phyloP scores from a whole-genome alignment of 2,113 vertebrate genomes.

The Ifrita kowaldi region DNA sequence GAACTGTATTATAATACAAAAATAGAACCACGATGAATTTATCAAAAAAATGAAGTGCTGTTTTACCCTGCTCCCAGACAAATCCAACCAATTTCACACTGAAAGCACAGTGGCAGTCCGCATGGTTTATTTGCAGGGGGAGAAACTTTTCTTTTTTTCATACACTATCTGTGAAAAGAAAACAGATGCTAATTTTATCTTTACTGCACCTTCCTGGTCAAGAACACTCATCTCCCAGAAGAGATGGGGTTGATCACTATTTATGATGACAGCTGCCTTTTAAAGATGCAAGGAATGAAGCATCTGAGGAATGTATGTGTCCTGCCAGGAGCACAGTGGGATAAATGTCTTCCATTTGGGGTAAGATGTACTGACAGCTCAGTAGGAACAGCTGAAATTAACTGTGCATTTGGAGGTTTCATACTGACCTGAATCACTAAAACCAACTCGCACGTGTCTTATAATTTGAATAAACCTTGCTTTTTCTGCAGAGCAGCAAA shows the following conservation, averaged over 20 bases:
- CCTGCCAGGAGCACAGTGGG: constrained; percentile 15
- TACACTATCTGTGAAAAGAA: not conserved
- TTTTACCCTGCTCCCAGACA: not conserved
- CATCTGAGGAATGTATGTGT: not conserved
- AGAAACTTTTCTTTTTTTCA: not conserved
- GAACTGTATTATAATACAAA: not conserved
- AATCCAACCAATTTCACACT: not conserved
- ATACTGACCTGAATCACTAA: not conserved
- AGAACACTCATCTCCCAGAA: not conserved
- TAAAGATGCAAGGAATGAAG: not conserved
- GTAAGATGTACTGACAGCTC: not conserved
- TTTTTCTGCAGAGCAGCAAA: not conserved
- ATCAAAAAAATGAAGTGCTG: not conserved
- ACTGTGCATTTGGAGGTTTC: not conserved
- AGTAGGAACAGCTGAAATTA: constrained; percentile 11
- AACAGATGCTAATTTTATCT: not conserved
- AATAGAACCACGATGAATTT: not conserved
- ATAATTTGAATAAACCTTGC: not conserved
- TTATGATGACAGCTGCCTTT: not conserved
- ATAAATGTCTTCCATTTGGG: constrained; percentile 13
- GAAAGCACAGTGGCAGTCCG: not conserved
- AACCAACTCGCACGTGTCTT: not conserved
- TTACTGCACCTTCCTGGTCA: not conserved
- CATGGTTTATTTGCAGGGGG: not conserved
- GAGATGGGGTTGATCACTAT: not conserved